phyloP scores from a whole-genome alignment of 2,888 invertebrate genomes.

The Thereva unica region DNA sequence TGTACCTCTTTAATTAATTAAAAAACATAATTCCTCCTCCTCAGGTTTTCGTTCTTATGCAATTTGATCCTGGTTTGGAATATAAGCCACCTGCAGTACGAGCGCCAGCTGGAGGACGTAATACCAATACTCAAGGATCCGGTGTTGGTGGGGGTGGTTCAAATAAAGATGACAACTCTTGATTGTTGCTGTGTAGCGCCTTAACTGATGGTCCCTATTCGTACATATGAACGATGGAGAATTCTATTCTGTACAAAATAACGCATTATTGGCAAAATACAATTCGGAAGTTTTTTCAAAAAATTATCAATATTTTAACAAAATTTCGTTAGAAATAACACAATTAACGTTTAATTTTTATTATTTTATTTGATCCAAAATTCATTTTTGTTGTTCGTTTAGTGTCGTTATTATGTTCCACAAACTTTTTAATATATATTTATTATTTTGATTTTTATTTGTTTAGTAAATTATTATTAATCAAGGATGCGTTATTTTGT shows the following conservation, averaged over 20 bases:
- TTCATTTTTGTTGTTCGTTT: too few relatives aligned
- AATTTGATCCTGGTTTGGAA: constrained; percentile 97
- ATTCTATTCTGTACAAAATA: constrained; percentile 56
- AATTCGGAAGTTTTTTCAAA: constrained; percentile 45
- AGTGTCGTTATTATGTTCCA: too few relatives aligned
- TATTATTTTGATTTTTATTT: too few relatives aligned
- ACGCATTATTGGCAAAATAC: constrained; percentile 54
- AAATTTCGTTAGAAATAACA: constrained; percentile 10
- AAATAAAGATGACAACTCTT: constrained; percentile 93
- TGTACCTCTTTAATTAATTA: constrained; percentile 5
- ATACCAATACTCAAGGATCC: constrained; percentile 61
- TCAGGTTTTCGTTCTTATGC: constrained; percentile 96
- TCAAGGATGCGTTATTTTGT: constrained; percentile 51
- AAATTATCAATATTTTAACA: constrained; percentile 34
- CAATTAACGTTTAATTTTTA: neutral
- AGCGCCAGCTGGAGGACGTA: constrained; percentile 58
- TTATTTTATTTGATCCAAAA: neutral
- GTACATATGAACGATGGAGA: constrained; percentile 60
- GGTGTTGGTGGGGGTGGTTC: constrained; percentile 68
- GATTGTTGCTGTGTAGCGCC: constrained; percentile 99
- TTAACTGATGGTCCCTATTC: constrained; percentile 95
- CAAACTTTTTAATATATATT: too few relatives aligned
- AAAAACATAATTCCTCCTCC: constrained; percentile 11
- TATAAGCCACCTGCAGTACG: constrained; percentile 84
- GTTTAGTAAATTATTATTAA: too few relatives aligned